Percentiles rank a stretch among this genome's conserved stretches.
These are phyloP conservation scores for Choloepus didactylus DNA, from an alignment of 2,797 vertebrate genomes.

Conservation along the genomic window DNA sequence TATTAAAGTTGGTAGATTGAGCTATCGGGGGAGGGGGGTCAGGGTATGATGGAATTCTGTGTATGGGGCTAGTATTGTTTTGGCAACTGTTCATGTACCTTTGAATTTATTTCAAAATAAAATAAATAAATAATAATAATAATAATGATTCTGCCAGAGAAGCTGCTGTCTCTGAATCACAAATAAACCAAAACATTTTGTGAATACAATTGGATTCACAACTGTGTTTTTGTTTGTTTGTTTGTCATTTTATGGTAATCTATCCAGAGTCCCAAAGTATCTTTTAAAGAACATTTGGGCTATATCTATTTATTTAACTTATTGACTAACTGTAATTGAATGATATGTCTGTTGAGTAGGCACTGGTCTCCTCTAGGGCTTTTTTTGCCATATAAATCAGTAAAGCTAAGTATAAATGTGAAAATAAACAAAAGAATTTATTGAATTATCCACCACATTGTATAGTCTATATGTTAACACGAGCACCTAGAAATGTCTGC, in stretches of 20 bases:
- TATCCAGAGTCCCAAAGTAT: neutral
- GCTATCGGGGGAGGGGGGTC: no score
- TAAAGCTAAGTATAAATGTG: neutral
- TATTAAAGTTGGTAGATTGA: no score
- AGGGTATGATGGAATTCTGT: no score
- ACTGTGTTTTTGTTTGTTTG: neutral
- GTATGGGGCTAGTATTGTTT: no score
- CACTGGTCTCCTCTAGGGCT: neutral
- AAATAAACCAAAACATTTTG: conserved; percentile 15
- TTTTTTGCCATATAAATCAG: neutral
- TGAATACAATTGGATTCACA: conserved; percentile 64
- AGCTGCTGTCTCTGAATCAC: conserved; percentile 31
- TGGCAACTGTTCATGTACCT: no score
- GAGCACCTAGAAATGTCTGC: neutral
- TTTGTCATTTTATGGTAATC: neutral
- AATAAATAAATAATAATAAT: no score
- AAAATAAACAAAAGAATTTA: neutral
- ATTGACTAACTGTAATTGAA: neutral
- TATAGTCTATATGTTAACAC: neutral
- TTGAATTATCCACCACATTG: neutral
- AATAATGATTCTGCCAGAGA: neutral
- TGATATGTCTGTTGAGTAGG: neutral
- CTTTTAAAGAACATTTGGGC: neutral
- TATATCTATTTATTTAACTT: neutral
- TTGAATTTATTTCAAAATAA: no score